Base-by-base conservation (phyloP, 2,888 invertebrate species). In the Nomada goodeniana region DNA sequence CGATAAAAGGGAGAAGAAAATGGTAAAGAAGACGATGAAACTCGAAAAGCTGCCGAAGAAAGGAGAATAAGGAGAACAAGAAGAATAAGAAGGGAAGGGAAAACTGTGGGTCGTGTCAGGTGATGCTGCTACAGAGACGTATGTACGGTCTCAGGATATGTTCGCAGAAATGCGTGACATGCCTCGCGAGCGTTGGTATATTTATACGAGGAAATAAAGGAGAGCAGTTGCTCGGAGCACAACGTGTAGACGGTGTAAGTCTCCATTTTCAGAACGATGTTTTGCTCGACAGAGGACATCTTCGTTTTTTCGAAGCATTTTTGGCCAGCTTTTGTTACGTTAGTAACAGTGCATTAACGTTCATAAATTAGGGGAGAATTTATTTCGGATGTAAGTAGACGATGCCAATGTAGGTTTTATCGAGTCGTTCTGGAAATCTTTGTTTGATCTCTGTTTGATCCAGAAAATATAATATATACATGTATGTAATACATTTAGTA, bases 141-240 rank as follows among this genome's bases (percentile, higher is more conserved):
- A 69, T 57, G 47, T 47, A 47, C 47, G 61, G 68, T 36, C 42
- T 29, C 26, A n/a, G 69, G 57, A 73, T 72, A 67, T 47, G 65
- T 55, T 55, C 26, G 20, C 23, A 74, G 57, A 61, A 57, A 61
- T 47, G 74, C 52, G 69, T 74, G 79, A 77, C 69, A 72, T 47
- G 72, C 68, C 42, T 26, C 23, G 72, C 29, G 42, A 10, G 47
- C 59, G 55, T 59, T 72, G 36, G 53, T 50, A 81, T 74, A 63
- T 72, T 81, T 80, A 69, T 76, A 50, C 53, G 52, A 52, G 26
- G 52, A n/a, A 70, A 74, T 80, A 75, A 79, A 74, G 52, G 65
- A 42, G 69, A 65, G 44, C 68, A 36, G 63, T 69, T 73, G 52
- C 18, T 26, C 20, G 20, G 7, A 50, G 59, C 11, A 20, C 13